Base-by-base conservation (phyloP, 2,888 invertebrate species). In the Melikaiella ostensackeni region DNA sequence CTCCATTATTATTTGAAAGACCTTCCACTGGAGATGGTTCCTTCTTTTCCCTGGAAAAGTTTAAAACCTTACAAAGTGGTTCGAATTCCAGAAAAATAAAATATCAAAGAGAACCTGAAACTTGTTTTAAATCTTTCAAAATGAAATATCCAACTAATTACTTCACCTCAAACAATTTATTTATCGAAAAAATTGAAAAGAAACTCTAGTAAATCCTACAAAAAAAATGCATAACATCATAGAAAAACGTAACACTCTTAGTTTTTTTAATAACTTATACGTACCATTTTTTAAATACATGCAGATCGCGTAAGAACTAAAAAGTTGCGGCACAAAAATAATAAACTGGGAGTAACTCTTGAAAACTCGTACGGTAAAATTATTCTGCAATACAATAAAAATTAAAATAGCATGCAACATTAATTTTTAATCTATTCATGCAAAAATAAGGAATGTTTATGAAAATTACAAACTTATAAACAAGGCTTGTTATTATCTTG, bases 11-110 rank as follows among this genome's bases (percentile, higher is more conserved):
- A 77, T 87, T 90, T 75, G 86, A 85, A n/a, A 87, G 77, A 62
- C 87, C 88, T 83, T 90, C 90, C 62, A 88, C 84, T 0, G 94
- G 91, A 42, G 91, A 89, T 57, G 90, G 86, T 84, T 93, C 91
- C 21, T 91, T 88, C 83, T 91, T 92, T 76, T 89, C 84, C 38
- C 87, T 87, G 81, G 35, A 80, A 80, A 46, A 63, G 27, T 21
- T 64, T 19, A 62, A 63, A 64, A 62, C 62, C 5, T 75, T 63
- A 35, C 0, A 63, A 21, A 64, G 1, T 38, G 6, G 13, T 50
- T 59, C 19, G 38, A 21, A 55, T 35, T n/a, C 8, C 21, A 1
- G 4, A 57, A 55, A 59, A 38, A 42, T 8, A 24, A 66, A 66
- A 42, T 64, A 24, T 19, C 24, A 7, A 27, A 42, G 24, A 38